Conservation (phyloP, 2,888 invertebrate genomes). For the Coleophora flavipennella region DNA sequence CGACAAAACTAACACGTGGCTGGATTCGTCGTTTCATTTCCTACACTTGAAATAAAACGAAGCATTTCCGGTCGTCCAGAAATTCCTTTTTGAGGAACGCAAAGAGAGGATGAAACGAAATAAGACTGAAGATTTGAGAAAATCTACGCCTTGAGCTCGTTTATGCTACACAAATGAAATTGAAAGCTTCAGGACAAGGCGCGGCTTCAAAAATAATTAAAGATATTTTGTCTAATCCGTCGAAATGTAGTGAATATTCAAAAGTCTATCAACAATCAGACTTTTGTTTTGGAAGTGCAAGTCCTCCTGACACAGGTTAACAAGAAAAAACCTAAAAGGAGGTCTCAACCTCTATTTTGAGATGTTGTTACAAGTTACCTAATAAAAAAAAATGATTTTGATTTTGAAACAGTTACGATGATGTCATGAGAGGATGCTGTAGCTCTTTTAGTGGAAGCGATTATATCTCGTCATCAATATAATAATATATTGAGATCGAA, state of each 20-base stretch:
- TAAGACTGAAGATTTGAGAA: constrained; percentile 12
- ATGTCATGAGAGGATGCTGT: constrained; percentile 19
- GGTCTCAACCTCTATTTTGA: too few species aligned
- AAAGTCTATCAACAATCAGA: constrained; percentile 8
- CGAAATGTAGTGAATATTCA: neutral
- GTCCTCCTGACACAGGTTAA: too few species aligned
- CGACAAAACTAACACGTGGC: constrained; percentile 2
- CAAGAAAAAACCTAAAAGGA: too few species aligned
- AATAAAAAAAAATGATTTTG: too few species aligned
- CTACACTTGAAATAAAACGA: neutral
- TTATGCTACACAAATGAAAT: constrained; percentile 10
- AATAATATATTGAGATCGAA: constrained; percentile 19
- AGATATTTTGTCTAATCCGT: constrained; percentile 12
- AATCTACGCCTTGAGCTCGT: constrained; percentile 10
- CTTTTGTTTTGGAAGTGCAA: too few species aligned
- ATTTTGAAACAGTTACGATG: constrained; percentile 5
- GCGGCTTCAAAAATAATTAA: constrained; percentile 14
- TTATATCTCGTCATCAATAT: constrained; percentile 21
- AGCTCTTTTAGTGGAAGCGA: constrained; percentile 19
- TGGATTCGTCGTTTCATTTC: constrained; percentile 2
- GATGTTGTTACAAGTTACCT: too few species aligned
- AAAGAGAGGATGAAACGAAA: constrained; percentile 11
- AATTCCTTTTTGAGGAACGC: constrained; percentile 7
- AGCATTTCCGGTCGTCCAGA: constrained; percentile 10
- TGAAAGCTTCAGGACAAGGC: constrained; percentile 13